These are phyloP conservation scores for Holothuria scabra DNA, from an alignment of 53 echinoderm and acorn worm species.

Conservation along the genomic window DNA sequence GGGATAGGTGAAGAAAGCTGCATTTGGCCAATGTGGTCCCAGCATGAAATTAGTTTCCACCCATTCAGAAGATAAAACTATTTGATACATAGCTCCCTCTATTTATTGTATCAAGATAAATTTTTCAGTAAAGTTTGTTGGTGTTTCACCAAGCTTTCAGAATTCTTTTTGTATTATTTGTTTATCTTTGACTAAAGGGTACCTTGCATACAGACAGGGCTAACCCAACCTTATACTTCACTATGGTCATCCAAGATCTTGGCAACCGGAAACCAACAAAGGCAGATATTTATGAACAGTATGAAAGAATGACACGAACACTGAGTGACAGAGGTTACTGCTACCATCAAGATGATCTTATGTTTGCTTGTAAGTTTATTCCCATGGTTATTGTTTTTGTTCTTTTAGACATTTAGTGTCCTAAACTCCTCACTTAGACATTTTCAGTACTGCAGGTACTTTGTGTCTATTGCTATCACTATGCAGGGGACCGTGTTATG, in stretches of 20 bases:
- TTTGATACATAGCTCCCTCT: too few relatives aligned
- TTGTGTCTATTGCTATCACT: too few relatives aligned
- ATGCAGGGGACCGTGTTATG: too few relatives aligned
- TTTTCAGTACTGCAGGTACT: too few relatives aligned
- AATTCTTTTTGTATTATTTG: neutral
- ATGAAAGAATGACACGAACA: neutral
- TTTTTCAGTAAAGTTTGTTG: neutral
- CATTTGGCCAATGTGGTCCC: too few relatives aligned
- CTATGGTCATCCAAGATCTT: neutral
- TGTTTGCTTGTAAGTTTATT: constrained; percentile 21
- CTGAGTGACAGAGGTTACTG: constrained; percentile 19
- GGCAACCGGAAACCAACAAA: neutral
- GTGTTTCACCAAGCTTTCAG: neutral
- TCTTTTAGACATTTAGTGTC: too few relatives aligned
- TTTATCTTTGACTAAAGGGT: neutral
- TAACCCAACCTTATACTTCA: constrained; percentile 13
- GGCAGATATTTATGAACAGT: neutral
- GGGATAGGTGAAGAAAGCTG: too few relatives aligned
- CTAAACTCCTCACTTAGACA: too few relatives aligned
- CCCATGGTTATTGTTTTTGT: neutral
- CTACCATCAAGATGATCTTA: constrained; percentile 1
- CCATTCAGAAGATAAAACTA: too few relatives aligned
- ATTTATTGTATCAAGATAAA: too few relatives aligned
- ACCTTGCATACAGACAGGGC: neutral
- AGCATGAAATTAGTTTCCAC: too few relatives aligned